These are phyloP conservation scores for Poeciliopsis prolifica DNA, from an alignment of 2,113 vertebrate species.

Conservation along the genomic window DNA sequence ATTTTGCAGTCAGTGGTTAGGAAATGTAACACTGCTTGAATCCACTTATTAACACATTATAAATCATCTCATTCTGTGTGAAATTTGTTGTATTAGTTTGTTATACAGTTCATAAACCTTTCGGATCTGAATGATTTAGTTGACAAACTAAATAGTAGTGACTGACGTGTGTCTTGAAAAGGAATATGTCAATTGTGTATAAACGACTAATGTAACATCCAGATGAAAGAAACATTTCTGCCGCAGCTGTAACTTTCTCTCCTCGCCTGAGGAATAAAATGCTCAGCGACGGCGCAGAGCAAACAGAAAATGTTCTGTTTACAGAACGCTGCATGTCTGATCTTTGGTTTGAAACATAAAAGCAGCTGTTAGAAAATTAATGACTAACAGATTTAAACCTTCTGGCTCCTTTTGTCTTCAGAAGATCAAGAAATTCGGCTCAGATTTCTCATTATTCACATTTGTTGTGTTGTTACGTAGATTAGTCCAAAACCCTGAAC, in stretches of 20 bases:
- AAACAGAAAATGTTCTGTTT: neutral
- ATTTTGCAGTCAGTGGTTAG: too few relatives aligned
- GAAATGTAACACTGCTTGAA: too few relatives aligned
- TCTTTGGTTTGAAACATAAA: neutral
- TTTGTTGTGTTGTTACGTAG: neutral
- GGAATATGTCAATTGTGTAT: too few relatives aligned
- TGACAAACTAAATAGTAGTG: too few relatives aligned
- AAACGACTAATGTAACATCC: neutral
- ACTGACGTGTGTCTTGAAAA: too few relatives aligned
- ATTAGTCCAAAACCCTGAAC: neutral
- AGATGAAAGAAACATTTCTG: neutral
- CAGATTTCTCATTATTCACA: neutral
- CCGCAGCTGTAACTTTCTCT: neutral
- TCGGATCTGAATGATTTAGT: too few relatives aligned
- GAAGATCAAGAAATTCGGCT: neutral
- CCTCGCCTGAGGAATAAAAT: neutral
- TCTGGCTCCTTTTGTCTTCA: neutral
- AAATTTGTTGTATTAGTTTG: too few relatives aligned
- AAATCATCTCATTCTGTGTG: too few relatives aligned
- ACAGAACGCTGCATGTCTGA: neutral
- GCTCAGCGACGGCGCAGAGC: neutral
- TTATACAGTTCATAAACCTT: too few relatives aligned
- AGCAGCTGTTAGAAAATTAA: neutral
- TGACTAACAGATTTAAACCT: neutral
- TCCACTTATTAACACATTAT: too few relatives aligned